Percentiles rank a stretch among this genome's conserved stretches.
These are phyloP conservation scores for Drosophila bipectinata DNA, from an alignment of 1,140 invertebrate species.

Conservation along the genomic window DNA sequence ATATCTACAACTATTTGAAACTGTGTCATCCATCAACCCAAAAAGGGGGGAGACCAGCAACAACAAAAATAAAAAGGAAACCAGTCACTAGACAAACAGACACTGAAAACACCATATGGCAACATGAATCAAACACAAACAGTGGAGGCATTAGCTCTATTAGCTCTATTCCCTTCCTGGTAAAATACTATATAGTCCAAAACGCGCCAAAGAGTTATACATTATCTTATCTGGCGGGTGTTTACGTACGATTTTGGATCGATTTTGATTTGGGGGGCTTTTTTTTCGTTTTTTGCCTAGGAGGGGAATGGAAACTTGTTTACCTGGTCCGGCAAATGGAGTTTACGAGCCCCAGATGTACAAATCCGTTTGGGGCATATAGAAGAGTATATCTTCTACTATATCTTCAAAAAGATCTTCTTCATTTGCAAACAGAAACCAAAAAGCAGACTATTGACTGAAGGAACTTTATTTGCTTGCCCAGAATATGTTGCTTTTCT, in stretches of 20 bases:
- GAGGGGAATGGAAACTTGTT: conserved; percentile 13
- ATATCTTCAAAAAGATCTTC: conserved; percentile 19
- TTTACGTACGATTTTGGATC: conserved; percentile 42
- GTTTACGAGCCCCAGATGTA: conserved; percentile 41
- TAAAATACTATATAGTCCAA: not conserved
- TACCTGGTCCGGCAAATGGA: conserved; percentile 27
- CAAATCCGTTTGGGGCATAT: not conserved
- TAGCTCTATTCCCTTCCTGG: not conserved
- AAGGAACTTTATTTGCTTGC: conserved; percentile 33
- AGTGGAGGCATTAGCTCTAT: conserved; percentile 24
- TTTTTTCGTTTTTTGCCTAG: not conserved
- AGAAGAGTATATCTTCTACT: not conserved
- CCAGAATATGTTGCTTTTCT: not conserved
- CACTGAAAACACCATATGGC: conserved; percentile 28
- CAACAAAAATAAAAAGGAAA: not conserved
- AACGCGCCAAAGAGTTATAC: conserved; percentile 29
- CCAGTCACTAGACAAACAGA: conserved; percentile 30
- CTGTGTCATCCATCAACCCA: conserved; percentile 20
- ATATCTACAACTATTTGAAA: not conserved
- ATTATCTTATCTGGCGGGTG: conserved; percentile 35
- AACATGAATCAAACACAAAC: conserved; percentile 15
- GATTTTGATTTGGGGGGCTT: conserved; percentile 43
- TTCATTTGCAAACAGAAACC: conserved; percentile 40
- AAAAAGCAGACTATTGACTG: conserved; percentile 7
- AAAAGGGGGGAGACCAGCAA: not conserved